Evolutionary conservation across 2,113 vertebrate genomes (phyloP), one percentile per base, ranked within the genome.

Genomic region (Anhinga rufa): DNA sequence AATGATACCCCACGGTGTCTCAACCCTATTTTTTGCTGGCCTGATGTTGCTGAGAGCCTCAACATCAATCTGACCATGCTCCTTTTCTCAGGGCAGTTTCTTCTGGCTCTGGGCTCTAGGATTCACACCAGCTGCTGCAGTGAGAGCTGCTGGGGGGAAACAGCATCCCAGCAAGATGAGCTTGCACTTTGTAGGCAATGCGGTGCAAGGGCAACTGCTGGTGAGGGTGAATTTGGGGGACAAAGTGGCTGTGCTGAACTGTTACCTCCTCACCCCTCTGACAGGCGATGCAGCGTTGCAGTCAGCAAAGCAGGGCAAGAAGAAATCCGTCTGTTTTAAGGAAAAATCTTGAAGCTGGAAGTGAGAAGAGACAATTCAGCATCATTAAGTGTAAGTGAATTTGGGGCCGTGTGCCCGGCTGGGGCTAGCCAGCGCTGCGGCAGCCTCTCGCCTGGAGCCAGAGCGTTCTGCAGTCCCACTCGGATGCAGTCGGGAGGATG

Each of bases 81-180:
- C 16, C 7, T 68, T 31, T 83, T 55, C 60, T 26, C 36, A 10
- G 55, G 40, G 36, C 34, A 42, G 12, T 69, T 82, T 29, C 71
- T 48, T 19, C 57, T 55, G 57, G 48, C 61, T 92, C 52, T 5
- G 16, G 57, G 54, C 69, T 72, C 49, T 14, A 15, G 49, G 60
- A 83, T 9, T 70, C 20, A 9, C 1, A 1, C 25, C 9, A 7
- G 4, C 25, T 78, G 46, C 52, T 0, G 0, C 69, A 70, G 64
- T 2, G 3, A 80, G 75, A 78, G 51, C 55, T 91, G 31, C 54
- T 10, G 29, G 32, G 3, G 5, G 29, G 17, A 52, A 86, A 16
- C 1, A 34, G 44, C 52, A 68, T 22, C 71, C 49, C 49, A 60
- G 36, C 14, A 29, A 52, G 88, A 11, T 51, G 38, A 85, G 49